Evolutionary conservation across 2,797 vertebrate species (phyloP), one percentile per base, ranked within the genome.

Genomic region (Danio kyathit): DNA sequence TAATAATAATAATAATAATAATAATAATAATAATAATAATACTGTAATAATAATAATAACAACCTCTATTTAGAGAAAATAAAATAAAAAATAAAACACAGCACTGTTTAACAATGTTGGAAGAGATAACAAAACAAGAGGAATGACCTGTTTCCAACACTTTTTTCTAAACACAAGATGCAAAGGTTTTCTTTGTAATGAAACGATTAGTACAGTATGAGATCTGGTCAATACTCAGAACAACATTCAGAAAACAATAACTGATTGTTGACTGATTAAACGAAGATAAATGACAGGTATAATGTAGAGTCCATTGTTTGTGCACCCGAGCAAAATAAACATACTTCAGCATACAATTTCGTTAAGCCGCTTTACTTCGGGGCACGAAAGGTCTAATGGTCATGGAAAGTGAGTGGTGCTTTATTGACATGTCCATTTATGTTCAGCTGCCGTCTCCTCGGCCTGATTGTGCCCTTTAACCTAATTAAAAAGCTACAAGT

Each of bases 361-460:
- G 17, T 57, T 77, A 46, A 56, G 46, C 19, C 17, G 12, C 48
- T 76, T 76, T 77, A 48, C 13, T 66, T 17, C 40, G 19, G 52
- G 51, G 60, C 66, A 59, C 49, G 21, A 67, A 76, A 66, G 79
- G 60, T 77, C 67, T 84, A 74, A 84, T 74, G 69, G 74, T 73
- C 78, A 54, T 19, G 61, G 54, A 67, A 74, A 74, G 64, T 16
- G 74, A 73, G 60, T 54, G n/a, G 14, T 14, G 43, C 64, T 72
- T 74, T 71, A 67, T 61, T 72, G 74, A 80, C 74, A 40, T 21
- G 67, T n/a, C 51, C 66, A 75, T 76, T 81, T 73, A 56, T 44
- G 71, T 38, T 14, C 44, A 44, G 46, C 44, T 74, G 75, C 60
- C 6, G 46, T 60, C 70, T 67, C 64, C 66, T 76, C 60, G 52